Conservation (phyloP, 2,113 vertebrate species). For the Planiliza haematocheilus region DNA sequence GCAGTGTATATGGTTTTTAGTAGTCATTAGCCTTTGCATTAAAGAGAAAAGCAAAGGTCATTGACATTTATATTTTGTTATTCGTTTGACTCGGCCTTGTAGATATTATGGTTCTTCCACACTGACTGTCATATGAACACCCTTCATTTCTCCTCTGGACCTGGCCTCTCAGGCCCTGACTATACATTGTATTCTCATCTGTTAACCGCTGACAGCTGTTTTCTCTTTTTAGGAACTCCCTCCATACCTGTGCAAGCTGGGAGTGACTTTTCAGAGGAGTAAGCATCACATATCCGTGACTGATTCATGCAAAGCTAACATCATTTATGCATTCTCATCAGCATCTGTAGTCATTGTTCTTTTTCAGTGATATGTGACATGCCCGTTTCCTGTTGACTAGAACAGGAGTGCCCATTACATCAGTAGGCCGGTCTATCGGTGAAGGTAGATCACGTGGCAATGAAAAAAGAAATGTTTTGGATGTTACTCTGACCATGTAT, state of each 20-base stretch:
- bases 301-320: background rate
- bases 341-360: background rate
- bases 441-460: too few relatives aligned
- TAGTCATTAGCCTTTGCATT: background rate
- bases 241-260: conserved; percentile 91
- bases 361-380: background rate
- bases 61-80: background rate
- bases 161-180: too few relatives aligned
- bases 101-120: background rate
- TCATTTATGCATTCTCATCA: background rate
- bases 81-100: background rate
- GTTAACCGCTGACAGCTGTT: conserved; percentile 42
- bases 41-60: background rate
- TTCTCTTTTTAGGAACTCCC: conserved; percentile 91
- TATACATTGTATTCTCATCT: too few relatives aligned
- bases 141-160: background rate
- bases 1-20: background rate
- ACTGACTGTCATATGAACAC: background rate
- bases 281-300: conserved; percentile 43
- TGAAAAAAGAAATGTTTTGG: too few relatives aligned
- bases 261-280: conserved; percentile 96
- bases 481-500: too few relatives aligned
- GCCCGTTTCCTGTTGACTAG: too few relatives aligned
- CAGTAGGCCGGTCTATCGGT: too few relatives aligned
- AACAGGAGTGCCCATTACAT: too few relatives aligned